A percentile compares a stretch with the other conserved stretches of the same genome.
phyloP scores from a whole-genome alignment of 2,888 invertebrate species.

The Torymus aiolomorphi region DNA sequence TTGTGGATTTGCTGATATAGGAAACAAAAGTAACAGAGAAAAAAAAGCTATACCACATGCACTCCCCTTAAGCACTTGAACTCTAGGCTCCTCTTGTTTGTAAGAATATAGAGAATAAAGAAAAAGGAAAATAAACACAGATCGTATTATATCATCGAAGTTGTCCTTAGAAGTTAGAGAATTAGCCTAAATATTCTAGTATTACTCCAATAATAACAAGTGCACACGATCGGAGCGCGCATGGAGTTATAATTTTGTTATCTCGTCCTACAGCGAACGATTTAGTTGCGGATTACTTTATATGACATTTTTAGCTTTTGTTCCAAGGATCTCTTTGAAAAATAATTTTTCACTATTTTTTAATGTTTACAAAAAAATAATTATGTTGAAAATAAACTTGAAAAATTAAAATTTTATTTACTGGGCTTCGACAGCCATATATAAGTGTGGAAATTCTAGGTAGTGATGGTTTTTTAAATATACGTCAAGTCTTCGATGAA shows the following conservation, averaged over 20 bases:
- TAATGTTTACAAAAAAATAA: too few species aligned
- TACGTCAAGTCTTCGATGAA: too few species aligned
- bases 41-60: neutral
- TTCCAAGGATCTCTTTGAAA: neutral
- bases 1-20: too few species aligned
- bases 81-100: slow-evolving; percentile 24
- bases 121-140: neutral
- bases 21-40: neutral
- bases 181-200: slow-evolving; percentile 58
- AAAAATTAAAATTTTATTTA: too few species aligned
- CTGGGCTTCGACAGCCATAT: too few species aligned
- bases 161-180: slow-evolving; percentile 58
- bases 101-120: slow-evolving; percentile 6
- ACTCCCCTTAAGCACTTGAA: slow-evolving; percentile 27
- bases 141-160: slow-evolving; percentile 50
- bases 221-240: slow-evolving; percentile 1
- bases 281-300: neutral
- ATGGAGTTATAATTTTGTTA: neutral
- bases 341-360: too few species aligned
- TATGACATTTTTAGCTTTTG: neutral
- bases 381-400: too few species aligned
- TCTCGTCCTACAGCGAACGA: neutral
- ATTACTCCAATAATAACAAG: slow-evolving; percentile 14
- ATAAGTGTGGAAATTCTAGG: too few species aligned
- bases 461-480: too few species aligned